Percentiles rank a stretch among this genome's conserved stretches.
Conservation (phyloP, 2,797 vertebrate genomes). For the Cyprinella venusta region DNA sequence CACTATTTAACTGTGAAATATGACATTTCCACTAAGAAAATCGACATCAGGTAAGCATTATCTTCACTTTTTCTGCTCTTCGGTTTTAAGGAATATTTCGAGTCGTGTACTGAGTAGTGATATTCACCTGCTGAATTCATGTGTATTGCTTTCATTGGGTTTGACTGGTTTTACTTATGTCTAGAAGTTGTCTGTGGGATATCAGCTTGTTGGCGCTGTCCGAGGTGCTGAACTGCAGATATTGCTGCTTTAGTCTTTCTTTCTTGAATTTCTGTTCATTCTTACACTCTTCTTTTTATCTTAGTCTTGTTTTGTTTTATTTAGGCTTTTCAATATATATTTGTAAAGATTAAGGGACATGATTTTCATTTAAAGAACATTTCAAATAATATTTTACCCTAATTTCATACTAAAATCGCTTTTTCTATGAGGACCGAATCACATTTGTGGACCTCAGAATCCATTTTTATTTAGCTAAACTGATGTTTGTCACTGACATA, state of each 20-base stretch:
- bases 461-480: background rate
- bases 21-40: slow-evolving; percentile 94
- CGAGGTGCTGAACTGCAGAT: slow-evolving; percentile 74
- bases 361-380: background rate
- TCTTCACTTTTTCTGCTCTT: slow-evolving; percentile 38
- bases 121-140: background rate
- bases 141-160: background rate
- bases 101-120: too few species aligned
- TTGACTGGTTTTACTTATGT: background rate
- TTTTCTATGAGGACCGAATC: background rate
- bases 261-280: background rate
- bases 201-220: slow-evolving; percentile 65
- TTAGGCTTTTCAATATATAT: background rate
- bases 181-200: slow-evolving; percentile 1
- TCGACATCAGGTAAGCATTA: slow-evolving; percentile 91
- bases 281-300: background rate
- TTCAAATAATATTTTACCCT: background rate
- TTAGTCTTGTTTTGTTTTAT: background rate
- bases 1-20: slow-evolving; percentile 73
- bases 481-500: background rate
- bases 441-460: background rate
- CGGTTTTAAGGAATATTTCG: background rate
- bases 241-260: background rate
- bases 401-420: background rate
- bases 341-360: background rate